These are phyloP conservation scores for Eurypyga helias DNA, from an alignment of 2,113 vertebrate genomes.

Conservation along the genomic window DNA sequence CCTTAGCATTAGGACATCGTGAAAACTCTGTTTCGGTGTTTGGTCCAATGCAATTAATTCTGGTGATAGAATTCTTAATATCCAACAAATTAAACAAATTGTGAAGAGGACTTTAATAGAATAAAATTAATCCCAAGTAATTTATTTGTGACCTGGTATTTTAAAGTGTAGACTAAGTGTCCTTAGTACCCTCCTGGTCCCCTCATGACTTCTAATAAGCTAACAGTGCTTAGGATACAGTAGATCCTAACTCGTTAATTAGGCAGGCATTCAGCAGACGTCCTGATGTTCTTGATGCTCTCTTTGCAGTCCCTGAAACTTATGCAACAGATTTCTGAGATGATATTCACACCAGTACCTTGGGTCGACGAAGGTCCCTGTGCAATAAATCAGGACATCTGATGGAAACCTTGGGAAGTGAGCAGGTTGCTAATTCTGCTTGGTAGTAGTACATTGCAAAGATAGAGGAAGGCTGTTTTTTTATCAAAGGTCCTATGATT, in stretches of 20 bases:
- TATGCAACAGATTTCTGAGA: neutral
- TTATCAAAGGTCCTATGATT: neutral
- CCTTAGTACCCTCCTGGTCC: slow-evolving; percentile 5
- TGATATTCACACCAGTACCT: neutral
- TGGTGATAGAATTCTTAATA: neutral
- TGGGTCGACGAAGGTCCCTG: neutral
- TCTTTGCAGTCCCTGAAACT: neutral
- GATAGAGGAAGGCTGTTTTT: neutral
- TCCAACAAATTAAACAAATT: slow-evolving; percentile 15
- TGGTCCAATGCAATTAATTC: neutral
- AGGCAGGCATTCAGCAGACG: neutral
- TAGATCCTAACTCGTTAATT: slow-evolving; percentile 8
- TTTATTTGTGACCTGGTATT: slow-evolving; percentile 45
- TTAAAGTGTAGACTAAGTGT: neutral
- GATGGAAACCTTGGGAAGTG: neutral
- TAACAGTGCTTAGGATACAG: neutral
- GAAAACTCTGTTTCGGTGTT: neutral
- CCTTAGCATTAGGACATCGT: neutral
- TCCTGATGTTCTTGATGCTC: neutral
- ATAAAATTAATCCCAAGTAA: slow-evolving; percentile 38
- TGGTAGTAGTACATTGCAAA: neutral
- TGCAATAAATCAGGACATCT: neutral
- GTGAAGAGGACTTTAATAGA: neutral
- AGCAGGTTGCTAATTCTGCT: neutral
- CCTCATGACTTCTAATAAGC: neutral